Percentiles rank a stretch among this genome's conserved stretches.
These are phyloP conservation scores for Xiphophorus maculatus DNA, from an alignment of 2,113 vertebrate genomes.

Conservation along the genomic window DNA sequence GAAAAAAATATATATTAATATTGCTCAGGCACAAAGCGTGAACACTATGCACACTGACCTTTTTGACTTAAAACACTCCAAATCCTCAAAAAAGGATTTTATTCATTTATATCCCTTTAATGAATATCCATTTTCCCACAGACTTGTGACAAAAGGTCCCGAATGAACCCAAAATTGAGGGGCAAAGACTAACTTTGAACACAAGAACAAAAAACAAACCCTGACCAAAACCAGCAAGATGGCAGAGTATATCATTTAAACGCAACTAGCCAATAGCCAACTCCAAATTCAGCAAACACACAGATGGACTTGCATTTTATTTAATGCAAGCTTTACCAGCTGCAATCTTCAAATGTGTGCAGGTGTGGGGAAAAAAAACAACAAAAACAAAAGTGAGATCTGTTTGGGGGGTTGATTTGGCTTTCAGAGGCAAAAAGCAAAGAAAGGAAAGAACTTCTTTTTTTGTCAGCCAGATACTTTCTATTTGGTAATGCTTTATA, in stretches of 20 bases:
- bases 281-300: constrained; percentile 60
- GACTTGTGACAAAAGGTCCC: constrained; percentile 51
- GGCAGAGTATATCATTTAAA: constrained; percentile 56
- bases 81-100: constrained; percentile 58
- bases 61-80: constrained; percentile 74
- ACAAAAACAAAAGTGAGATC: constrained; percentile 31
- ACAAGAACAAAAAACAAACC: constrained; percentile 29
- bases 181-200: constrained; percentile 63
- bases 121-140: constrained; percentile 59
- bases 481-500: constrained; percentile 87
- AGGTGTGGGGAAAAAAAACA: constrained; percentile 46
- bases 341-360: constrained; percentile 75
- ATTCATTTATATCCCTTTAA: constrained; percentile 48
- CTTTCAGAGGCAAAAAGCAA: constrained; percentile 82
- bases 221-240: constrained; percentile 36
- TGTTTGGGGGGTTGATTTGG: constrained; percentile 56
- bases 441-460: constrained; percentile 76
- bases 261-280: constrained; percentile 64
- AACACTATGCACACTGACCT: constrained; percentile 77
- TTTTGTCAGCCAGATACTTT: constrained; percentile 73
- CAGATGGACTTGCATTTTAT: constrained; percentile 42
- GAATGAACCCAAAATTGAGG: constrained; percentile 58
- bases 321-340: constrained; percentile 67
- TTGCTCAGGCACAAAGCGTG: constrained; percentile 74
- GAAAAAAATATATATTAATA: constrained; percentile 60